These are phyloP conservation scores for Notocelia uddmanniana DNA, from an alignment of 2,888 invertebrate species.

Conservation along the genomic window DNA sequence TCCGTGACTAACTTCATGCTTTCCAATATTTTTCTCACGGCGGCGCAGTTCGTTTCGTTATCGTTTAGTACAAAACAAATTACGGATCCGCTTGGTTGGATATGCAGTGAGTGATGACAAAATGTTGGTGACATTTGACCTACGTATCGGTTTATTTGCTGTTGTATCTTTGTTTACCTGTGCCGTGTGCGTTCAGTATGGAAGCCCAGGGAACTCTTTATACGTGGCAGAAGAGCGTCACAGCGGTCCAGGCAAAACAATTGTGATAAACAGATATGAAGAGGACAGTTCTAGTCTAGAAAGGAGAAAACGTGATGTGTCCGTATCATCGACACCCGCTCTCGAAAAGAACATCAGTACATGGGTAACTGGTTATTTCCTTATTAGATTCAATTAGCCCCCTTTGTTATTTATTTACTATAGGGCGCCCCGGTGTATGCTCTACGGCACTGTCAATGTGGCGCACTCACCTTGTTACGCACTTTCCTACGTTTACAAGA, in stretches of 20 bases:
- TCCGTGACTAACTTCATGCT: conserved; percentile 35
- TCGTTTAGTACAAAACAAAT: conserved; percentile 41
- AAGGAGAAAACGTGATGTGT: conserved; percentile 76
- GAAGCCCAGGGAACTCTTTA: conserved; percentile 63
- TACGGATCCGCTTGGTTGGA: conserved; percentile 36
- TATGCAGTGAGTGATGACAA: conserved; percentile 73
- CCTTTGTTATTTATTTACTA: conserved; percentile 61
- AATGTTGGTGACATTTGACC: conserved; percentile 76
- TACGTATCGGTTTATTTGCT: conserved; percentile 65
- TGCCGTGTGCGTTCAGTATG: conserved; percentile 66
- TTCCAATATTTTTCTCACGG: conserved; percentile 31
- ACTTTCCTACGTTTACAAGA: conserved; percentile 62
- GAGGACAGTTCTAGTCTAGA: conserved; percentile 57
- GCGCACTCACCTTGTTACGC: conserved; percentile 50
- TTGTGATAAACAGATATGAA: conserved; percentile 68
- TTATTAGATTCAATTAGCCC: conserved; percentile 64
- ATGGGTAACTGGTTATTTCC: conserved; percentile 77
- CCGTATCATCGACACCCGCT: conserved; percentile 61
- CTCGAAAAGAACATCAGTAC: conserved; percentile 77
- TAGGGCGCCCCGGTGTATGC: conserved; percentile 53
- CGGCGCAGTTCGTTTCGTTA: conserved; percentile 17
- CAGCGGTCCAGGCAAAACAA: conserved; percentile 59
- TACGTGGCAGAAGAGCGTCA: conserved; percentile 70
- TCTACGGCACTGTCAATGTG: conserved; percentile 55
- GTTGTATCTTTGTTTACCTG: conserved; percentile 67